A percentile compares a stretch with the other conserved stretches of the same genome.
These are phyloP conservation scores for Morone saxatilis DNA, from an alignment of 2,113 vertebrate species.

Conservation along the genomic window DNA sequence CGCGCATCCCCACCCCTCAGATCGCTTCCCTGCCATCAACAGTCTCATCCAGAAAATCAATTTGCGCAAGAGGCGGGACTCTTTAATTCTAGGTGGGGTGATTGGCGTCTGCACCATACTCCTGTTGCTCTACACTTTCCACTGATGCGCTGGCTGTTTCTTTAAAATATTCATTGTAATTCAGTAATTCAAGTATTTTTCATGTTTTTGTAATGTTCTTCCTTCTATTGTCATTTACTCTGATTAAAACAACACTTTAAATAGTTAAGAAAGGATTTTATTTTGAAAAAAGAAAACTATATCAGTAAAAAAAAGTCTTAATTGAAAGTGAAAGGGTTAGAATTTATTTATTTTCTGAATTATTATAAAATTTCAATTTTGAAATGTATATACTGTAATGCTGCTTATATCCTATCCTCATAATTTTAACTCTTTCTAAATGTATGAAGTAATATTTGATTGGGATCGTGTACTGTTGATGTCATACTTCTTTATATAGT, in stretches of 20 bases:
- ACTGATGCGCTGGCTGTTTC: constrained; percentile 82
- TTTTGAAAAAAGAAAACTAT: not conserved
- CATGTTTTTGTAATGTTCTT: constrained; percentile 10
- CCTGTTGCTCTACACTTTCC: constrained; percentile 93
- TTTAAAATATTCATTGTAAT: constrained; percentile 4
- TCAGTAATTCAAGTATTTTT: constrained; percentile 46
- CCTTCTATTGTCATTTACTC: not conserved
- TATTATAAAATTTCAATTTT: constrained; percentile 23
- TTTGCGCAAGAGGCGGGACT: constrained; percentile 95
- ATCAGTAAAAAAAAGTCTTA: constrained; percentile 8
- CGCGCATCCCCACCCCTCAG: constrained; percentile 77
- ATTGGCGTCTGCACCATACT: constrained; percentile 94
- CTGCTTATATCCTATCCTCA: constrained; percentile 19
- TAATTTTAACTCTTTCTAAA: constrained; percentile 25
- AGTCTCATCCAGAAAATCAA: constrained; percentile 96
- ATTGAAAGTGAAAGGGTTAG: not conserved
- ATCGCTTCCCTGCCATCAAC: constrained; percentile 96
- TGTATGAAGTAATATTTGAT: constrained; percentile 25
- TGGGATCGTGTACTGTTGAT: constrained; percentile 11
- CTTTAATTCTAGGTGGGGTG: constrained; percentile 91
- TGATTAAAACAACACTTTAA: not conserved
- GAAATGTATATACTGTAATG: constrained; percentile 20
- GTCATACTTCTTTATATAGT: constrained; percentile 27
- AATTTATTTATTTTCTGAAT: constrained; percentile 52
- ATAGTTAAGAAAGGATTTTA: not conserved